Conservation (phyloP, 2,797 vertebrate species). For the Melanotaenia boesemani region DNA sequence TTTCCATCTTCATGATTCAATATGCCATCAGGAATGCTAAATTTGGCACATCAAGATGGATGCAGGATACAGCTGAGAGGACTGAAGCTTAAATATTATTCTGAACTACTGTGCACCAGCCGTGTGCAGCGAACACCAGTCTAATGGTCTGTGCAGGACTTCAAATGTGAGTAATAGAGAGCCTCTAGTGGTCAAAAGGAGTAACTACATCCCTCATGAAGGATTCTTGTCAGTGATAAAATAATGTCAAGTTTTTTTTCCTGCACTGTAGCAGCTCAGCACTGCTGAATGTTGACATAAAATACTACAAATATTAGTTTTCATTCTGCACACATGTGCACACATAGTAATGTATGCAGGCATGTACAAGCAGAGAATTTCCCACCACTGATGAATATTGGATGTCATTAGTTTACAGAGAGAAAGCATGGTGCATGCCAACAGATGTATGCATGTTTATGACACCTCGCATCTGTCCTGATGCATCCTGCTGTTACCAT, state of each 20-base stretch:
- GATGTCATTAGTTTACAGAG: not conserved
- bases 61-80: conserved; percentile 5
- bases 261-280: not conserved
- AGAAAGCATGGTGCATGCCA: not conserved
- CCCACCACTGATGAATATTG: not conserved
- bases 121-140: conserved; percentile 22
- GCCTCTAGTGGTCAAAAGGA: conserved; percentile 66
- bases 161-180: conserved; percentile 65
- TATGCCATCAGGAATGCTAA: not conserved
- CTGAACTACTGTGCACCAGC: conserved; percentile 18
- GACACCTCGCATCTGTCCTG: conserved; percentile 22
- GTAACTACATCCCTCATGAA: conserved; percentile 19
- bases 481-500: not conserved
- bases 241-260: not conserved
- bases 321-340: not conserved
- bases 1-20: not conserved
- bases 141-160: conserved; percentile 7
- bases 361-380: not conserved
- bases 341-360: not conserved
- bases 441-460: conserved; percentile 12
- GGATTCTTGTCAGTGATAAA: not conserved
- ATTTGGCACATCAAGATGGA: not conserved
- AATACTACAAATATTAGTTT: not conserved
- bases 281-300: not conserved
- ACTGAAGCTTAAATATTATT: not conserved